These are phyloP conservation scores for Phengaris arion DNA, from an alignment of 2,888 invertebrate species.

Conservation along the genomic window DNA sequence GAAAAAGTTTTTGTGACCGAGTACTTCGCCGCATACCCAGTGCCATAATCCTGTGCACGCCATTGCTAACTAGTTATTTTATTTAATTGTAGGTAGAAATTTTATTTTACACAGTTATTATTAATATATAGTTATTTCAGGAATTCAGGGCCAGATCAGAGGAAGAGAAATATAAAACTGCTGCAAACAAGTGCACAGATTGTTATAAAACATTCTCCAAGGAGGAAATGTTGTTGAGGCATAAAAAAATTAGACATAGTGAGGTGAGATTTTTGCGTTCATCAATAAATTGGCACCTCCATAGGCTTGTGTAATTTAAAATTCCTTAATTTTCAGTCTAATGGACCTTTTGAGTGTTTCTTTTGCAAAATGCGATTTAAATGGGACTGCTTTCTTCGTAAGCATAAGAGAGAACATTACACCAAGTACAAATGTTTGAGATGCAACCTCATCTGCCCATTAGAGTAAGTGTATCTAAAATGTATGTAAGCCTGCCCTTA, in stretches of 20 bases:
- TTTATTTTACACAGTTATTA: background rate
- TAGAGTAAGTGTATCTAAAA: slow-evolving; percentile 54
- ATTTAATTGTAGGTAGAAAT: too few species aligned
- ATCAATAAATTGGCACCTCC: background rate
- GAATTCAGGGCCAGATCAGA: slow-evolving; percentile 52
- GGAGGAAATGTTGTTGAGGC: slow-evolving; percentile 59
- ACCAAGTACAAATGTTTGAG: slow-evolving; percentile 58
- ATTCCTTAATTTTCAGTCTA: slow-evolving; percentile 32
- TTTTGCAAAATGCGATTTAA: slow-evolving; percentile 64
- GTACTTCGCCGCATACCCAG: too few species aligned
- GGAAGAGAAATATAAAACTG: slow-evolving; percentile 52
- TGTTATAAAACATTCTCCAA: slow-evolving; percentile 67
- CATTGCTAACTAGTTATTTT: too few species aligned
- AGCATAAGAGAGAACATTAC: slow-evolving; percentile 61
- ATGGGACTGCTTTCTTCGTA: slow-evolving; percentile 53
- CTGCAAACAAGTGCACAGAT: slow-evolving; percentile 57
- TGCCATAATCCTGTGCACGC: too few species aligned
- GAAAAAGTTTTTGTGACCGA: too few species aligned
- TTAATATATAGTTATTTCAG: slow-evolving; percentile 32
- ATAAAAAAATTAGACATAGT: slow-evolving; percentile 55
- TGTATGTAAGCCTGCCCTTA: too few species aligned
- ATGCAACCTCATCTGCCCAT: slow-evolving; percentile 55
- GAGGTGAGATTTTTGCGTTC: slow-evolving; percentile 48
- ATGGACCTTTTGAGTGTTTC: slow-evolving; percentile 53
- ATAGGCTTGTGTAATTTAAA: background rate